A percentile compares a stretch with the other conserved stretches of the same genome.
Conservation (phyloP, 2,113 vertebrate species). For the Oreochromis tanganicae region DNA sequence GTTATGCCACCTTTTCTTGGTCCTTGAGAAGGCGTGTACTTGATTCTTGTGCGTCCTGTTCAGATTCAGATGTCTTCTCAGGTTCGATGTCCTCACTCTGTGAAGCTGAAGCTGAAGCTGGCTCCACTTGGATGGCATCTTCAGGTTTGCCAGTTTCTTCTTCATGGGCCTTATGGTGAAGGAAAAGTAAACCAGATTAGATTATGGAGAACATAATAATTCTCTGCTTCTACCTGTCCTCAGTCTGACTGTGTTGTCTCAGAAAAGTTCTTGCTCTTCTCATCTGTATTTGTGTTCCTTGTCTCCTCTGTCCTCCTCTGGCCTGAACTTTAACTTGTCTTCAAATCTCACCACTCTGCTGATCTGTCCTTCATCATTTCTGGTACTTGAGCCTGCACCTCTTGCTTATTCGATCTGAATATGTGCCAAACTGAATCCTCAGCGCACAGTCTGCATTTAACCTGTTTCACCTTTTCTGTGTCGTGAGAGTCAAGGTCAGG, state of each 20-base stretch:
- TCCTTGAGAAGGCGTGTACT: not conserved
- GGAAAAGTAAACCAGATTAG: not conserved
- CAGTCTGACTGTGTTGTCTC: not conserved
- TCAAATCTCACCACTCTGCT: not conserved
- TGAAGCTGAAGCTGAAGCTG: not conserved
- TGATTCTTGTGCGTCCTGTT: not conserved
- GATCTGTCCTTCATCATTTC: not conserved
- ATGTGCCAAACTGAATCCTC: not conserved
- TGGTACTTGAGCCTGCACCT: not conserved
- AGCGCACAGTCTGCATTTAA: not conserved
- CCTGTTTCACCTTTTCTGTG: slow-evolving; percentile 31
- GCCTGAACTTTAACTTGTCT: not conserved
- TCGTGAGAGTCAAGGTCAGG: not conserved
- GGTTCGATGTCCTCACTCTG: not conserved
- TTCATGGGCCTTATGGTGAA: not conserved
- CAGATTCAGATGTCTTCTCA: not conserved
- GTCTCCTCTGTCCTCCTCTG: not conserved
- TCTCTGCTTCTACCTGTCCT: not conserved
- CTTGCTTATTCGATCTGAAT: not conserved
- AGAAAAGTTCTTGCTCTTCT: not conserved
- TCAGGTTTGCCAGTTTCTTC: not conserved
- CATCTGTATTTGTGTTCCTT: not conserved
- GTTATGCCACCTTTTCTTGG: not conserved
- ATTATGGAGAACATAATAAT: not conserved
- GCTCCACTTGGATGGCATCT: not conserved